Evolutionary conservation across 2,797 vertebrate species (phyloP).

Genomic region (Cephalopachus bancanus): DNA sequence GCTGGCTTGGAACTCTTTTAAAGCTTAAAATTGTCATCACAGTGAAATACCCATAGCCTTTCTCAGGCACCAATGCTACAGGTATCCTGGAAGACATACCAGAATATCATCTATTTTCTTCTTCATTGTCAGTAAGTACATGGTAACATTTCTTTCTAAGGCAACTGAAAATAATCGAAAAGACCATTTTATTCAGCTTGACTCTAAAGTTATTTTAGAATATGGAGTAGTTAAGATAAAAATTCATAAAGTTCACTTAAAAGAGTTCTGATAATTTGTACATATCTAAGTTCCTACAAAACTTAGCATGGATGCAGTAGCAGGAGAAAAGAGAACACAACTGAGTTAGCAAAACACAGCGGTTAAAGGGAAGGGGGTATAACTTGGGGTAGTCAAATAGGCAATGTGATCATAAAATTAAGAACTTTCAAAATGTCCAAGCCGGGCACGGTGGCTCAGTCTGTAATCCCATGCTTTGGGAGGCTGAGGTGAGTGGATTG

Average conservation of each 20-base stretch:
- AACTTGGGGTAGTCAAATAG: background rate
- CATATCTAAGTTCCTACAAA: background rate
- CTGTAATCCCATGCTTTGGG: no score
- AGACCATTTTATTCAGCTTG: background rate
- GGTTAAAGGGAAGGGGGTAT: no score
- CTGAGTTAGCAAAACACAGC: background rate
- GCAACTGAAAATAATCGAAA: slow-evolving; percentile 8
- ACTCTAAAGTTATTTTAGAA: slow-evolving; percentile 28
- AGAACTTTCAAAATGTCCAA: background rate
- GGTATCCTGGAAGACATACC: background rate
- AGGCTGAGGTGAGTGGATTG: no score
- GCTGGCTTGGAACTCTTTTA: background rate
- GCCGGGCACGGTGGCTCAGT: no score
- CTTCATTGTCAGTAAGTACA: slow-evolving; percentile 41
- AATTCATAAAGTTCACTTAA: background rate
- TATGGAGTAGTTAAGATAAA: background rate
- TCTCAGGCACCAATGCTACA: background rate
- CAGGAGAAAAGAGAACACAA: background rate
- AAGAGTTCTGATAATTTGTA: background rate
- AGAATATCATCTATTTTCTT: background rate
- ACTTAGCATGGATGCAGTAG: background rate
- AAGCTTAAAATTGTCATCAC: background rate
- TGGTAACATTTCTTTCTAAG: background rate
- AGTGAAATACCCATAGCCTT: background rate
- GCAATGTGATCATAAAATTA: background rate